Base-by-base conservation (phyloP, 2,113 vertebrate genomes). In the Microtus ochrogaster region DNA sequence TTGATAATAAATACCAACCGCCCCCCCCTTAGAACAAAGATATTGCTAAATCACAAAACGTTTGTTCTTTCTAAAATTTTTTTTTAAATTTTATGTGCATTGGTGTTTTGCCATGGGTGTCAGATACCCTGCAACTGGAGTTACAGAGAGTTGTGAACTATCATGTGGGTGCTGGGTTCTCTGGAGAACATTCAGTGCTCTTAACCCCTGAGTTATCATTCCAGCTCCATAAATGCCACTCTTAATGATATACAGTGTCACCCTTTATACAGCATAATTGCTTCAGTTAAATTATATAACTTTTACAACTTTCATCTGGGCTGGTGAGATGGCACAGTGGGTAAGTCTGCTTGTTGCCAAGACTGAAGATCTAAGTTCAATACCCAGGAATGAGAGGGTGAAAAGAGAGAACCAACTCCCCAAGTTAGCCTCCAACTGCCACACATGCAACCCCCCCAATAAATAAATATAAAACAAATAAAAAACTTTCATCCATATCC, bases 271-370 rank as follows among this genome's bases (percentile, higher is more conserved):
- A 90, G 1, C 14, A 93, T 33, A 85, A 4, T 14, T 89, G 84
- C 95, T 85, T 68, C 74, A 77, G 1, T 7, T 92, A 61, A 24
- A 55, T 66, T 87, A 79, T 65, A 65, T 44, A 83, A 79, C 10
- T 83, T 76, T 52, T 91, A 83, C 16, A 73, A 74, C 49, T 91
- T 30, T 76, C 58, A 92, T 74, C 41, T 81, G 78, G 52, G 11
- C 78, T 58, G 36, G 52, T 61, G 55, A 65, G 58, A 65, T 16
- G 14, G 26, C 39, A 19, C 81, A 65, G 14, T 44, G 81, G 58
- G 14, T 19, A 30, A 41, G 26, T 30, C 4, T 30, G 16, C 14
- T 33, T 9, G 26, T 16, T 30, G 26, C 82, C 39, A 84, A 65
- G 61, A 41, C 26, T 44, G 61, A 63, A 65, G 24, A 63, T 19